Percentiles rank a stretch among this genome's conserved stretches.
Evolutionary conservation across 2,113 vertebrate genomes (phyloP).

Genomic region (Leptodactylus fuscus): DNA sequence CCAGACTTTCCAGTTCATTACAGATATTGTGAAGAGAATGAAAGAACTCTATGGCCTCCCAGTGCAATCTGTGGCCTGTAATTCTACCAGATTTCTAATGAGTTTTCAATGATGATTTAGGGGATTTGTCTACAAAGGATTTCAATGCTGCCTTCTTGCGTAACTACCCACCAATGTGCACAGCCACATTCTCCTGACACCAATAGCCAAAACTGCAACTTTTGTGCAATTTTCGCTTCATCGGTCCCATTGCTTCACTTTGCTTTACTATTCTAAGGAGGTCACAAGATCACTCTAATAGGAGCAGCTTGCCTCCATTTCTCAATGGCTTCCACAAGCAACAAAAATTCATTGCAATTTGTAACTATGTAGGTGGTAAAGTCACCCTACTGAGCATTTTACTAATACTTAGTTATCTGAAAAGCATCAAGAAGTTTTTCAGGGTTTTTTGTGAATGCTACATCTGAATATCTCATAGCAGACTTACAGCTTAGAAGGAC

Average conservation of each 20-base stretch:
- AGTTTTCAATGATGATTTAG: slow-evolving; percentile 89
- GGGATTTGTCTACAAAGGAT: slow-evolving; percentile 70
- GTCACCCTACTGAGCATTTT: slow-evolving; percentile 48
- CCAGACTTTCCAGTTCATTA: slow-evolving; percentile 84
- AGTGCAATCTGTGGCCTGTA: slow-evolving; percentile 82
- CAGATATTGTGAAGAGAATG: slow-evolving; percentile 85
- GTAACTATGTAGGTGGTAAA: slow-evolving; percentile 64
- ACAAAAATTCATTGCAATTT: slow-evolving; percentile 65
- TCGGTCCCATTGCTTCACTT: slow-evolving; percentile 41
- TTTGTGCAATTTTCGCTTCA: slow-evolving; percentile 65
- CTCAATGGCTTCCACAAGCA: slow-evolving; percentile 34
- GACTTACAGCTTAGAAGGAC: not conserved
- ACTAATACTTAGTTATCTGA: not conserved
- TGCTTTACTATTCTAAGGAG: slow-evolving; percentile 22
- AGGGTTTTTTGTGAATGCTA: not conserved
- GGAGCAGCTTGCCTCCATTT: slow-evolving; percentile 36
- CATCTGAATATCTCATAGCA: not conserved
- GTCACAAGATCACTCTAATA: slow-evolving; percentile 55
- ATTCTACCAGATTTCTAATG: slow-evolving; percentile 87
- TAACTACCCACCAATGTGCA: not conserved
- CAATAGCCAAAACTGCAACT: slow-evolving; percentile 10
- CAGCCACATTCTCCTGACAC: not conserved
- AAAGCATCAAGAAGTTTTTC: not conserved
- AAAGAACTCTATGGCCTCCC: slow-evolving; percentile 75
- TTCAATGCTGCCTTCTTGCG: slow-evolving; percentile 60